Base-by-base conservation (phyloP, 2,797 vertebrate genomes). In the Spizella passerina region DNA sequence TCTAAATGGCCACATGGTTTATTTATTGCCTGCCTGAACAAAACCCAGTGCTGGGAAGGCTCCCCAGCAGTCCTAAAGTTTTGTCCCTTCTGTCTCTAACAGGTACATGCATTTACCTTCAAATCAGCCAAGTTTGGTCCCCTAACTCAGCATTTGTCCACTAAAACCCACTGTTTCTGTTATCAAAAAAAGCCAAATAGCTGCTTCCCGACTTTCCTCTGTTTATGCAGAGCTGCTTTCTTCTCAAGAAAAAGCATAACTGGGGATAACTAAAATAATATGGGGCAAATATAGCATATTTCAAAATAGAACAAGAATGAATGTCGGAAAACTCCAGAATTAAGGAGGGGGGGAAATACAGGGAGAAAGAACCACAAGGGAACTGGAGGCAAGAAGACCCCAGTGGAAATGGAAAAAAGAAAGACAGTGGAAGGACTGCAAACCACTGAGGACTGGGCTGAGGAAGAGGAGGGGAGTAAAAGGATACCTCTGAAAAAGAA, bases 391-490 rank as follows among this genome's bases (percentile, higher is more conserved):
- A 81, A 75, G 38, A 23, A 68, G 14, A 36, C 38, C 49, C 10
- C 23, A 44, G 16, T 57, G 41, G n/a, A 78, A 94, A 65, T 7
- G 12, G n/a, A 64, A 64, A 73, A 88, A 38, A 73, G 47, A 46
- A 77, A 70, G 34, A 34, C 50, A 86, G 10, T 20, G 17, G n/a
- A 70, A 82, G 64, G 39, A 32, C 64, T 61, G 50, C 32, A 71
- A 38, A 75, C 24, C 20, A 19, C 38, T 56, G 50, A 75, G 70
- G 34, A 71, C 32, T 8, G 8, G 27, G 38, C 21, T 60, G 73
- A 93, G 71, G 53, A 94, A 90, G 66, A 95, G 26, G 70, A 79
- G 79, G 26, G 19, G 27, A 87, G 50, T 92, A 78, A 95, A 86
- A 93, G 44, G 77, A 92, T 38, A 91, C n/a, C 53, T 64, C 76